These are phyloP conservation scores for Lophochroa leadbeateri DNA, from an alignment of 2,113 vertebrate species.

Conservation along the genomic window DNA sequence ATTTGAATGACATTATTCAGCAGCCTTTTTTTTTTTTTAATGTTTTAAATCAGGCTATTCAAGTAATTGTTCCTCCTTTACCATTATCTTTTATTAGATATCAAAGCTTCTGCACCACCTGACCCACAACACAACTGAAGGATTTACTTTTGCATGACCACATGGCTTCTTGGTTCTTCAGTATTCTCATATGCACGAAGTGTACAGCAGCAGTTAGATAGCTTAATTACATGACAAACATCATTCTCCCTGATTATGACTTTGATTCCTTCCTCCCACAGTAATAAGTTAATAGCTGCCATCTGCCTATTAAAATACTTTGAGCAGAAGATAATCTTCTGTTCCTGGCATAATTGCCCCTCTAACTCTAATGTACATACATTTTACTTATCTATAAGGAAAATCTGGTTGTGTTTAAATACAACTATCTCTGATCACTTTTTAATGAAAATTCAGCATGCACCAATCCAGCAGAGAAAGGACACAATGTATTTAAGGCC, in stretches of 20 bases:
- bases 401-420: conserved; percentile 32
- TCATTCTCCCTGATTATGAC: conserved; percentile 20
- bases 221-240: conserved; percentile 25
- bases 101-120: not conserved
- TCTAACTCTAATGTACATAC: conserved; percentile 10
- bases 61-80: not conserved
- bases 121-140: not conserved
- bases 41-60: not conserved
- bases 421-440: not conserved
- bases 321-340: conserved; percentile 43
- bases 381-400: not conserved
- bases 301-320: conserved; percentile 57
- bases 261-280: conserved; percentile 61
- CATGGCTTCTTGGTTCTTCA: not conserved
- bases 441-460: not conserved
- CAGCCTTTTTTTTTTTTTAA: not conserved
- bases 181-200: not conserved
- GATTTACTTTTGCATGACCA: not conserved
- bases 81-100: not conserved
- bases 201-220: not conserved
- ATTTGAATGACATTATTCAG: not conserved
- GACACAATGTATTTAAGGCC: not conserved
- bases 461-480: not conserved
- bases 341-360: conserved; percentile 44
- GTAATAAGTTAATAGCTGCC: conserved; percentile 50